Evolutionary conservation across 2,113 vertebrate genomes (phyloP), one percentile per base, ranked within the genome.

Genomic region (Phodopus roborovskii): DNA sequence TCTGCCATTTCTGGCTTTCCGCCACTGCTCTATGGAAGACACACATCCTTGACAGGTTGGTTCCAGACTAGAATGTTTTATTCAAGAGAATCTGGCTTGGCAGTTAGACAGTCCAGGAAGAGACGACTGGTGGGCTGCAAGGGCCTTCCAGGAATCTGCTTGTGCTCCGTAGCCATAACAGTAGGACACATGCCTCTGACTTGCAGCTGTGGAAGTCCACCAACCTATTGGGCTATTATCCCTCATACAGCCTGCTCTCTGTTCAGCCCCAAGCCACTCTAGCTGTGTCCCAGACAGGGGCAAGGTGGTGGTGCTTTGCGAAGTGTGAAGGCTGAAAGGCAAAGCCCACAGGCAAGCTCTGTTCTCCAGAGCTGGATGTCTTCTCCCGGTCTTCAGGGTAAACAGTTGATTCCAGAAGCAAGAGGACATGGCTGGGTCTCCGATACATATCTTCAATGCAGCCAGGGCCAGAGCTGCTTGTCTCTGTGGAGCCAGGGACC

Each of bases 1-100:
- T 58, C 68, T 66, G 62, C 30, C 15, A 0, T 30, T n/a, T 13
- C 11, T 26, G 4, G 71, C 45, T n/a, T n/a, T 4, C 1, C 15
- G 19, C 56, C 36, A 0, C 42, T 4, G 36, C 42, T 17, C 39
- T 17, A 36, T 1, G 0, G 42, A 89, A 94, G 73, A 94, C 73
- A 91, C 24, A 73, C 26, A 33, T 6, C 45, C 45, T 16, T 48
- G 75, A 75, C 78, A 85, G 79, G 84, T 81, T 19, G 39, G 17
- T 81, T 97, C 91, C 91, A 92, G 95, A 97, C 79, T 97, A 97
- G 95, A 96, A 96, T 97, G 94, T 96, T 98, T 98, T 98, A 98
- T 98, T 98, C 96, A 97, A 97, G 97, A 98, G 97, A 97, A 97
- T 93, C 92, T 95, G 97, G 88, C 94, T 97, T 87, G 95, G 95